Percentiles rank a stretch among this genome's conserved stretches.
These are phyloP conservation scores for Corynorhinus townsendii DNA, from an alignment of 2,113 vertebrate species.

Conservation along the genomic window DNA sequence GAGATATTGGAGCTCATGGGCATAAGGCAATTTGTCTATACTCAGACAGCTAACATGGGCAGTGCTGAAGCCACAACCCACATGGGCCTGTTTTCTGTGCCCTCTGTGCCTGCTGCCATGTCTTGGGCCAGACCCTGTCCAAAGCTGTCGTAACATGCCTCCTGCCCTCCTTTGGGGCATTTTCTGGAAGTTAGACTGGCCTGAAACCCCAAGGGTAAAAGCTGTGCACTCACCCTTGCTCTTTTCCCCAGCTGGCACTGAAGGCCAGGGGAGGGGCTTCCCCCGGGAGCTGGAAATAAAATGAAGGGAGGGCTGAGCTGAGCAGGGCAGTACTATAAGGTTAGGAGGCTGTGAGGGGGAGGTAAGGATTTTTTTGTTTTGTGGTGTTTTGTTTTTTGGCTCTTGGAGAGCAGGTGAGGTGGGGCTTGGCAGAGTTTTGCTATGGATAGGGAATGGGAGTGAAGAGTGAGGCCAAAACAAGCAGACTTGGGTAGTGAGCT, in stretches of 20 bases:
- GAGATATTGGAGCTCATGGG: neutral
- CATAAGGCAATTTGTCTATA: too few relatives aligned
- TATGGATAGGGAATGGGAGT: neutral
- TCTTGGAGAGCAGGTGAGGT: neutral
- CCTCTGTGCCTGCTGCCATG: conserved; percentile 26
- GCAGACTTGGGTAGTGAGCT: neutral
- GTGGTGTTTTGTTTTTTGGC: neutral
- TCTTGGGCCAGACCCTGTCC: neutral
- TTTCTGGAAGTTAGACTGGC: conserved; percentile 40
- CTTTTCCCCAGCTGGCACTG: conserved; percentile 50
- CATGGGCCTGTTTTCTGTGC: neutral
- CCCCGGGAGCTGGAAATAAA: conserved; percentile 46
- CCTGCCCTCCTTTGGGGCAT: neutral
- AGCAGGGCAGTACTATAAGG: neutral
- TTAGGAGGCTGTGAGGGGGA: conserved; percentile 18
- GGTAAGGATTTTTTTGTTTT: conserved; percentile 38
- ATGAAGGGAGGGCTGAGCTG: neutral
- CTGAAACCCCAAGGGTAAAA: neutral
- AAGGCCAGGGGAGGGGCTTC: conserved; percentile 40
- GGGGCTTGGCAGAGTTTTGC: neutral
- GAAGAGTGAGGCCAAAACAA: neutral
- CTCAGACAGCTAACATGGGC: neutral
- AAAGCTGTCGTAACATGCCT: conserved; percentile 21
- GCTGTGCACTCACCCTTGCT: neutral
- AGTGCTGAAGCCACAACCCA: neutral